Evolutionary conservation across 1,140 invertebrate species (phyloP), one percentile per base, ranked within the genome.

Genomic region (Ips typographus): DNA sequence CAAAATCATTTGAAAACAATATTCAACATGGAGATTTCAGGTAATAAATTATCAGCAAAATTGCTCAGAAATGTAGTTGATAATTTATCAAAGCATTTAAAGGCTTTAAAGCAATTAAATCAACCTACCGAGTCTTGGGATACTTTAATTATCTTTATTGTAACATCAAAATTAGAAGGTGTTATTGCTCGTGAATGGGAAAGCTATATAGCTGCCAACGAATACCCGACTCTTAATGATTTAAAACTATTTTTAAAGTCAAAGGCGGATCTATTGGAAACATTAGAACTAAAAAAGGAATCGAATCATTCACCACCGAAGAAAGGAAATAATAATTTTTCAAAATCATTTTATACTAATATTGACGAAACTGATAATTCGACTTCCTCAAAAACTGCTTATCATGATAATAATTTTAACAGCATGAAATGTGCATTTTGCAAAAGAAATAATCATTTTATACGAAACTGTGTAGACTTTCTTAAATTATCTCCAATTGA

Each of bases 1-100:
- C 39, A 70, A 39, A 70, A 70, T 43, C 68, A 72, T 47, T 43
- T 72, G 2, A 58, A 53, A 42, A 43, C 52, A 40, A 36, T 72
- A 8, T 70, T 72, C 51, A 43, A 44, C 39, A 51, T 60, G 7
- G 55, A 58, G 36, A 22, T 22, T 22, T 42, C 3, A 4, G 40
- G 52, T n/a, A 53, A 5, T 8, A 64, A 53, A 64, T 2, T 3
- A 37, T 64, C 47, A n/a, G 2, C 39, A 2, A 37, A 3, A 40
- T n/a, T 22, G 4, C 4, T 58, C 7, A 38, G 56, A 58, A 41
- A 7, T 58, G 37, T 58, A 58, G 6, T 58, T 7, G 36, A 64
- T 53, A 40, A 8, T 4, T 5, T 64, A 37, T 38, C 8, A 6
- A 64, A 64, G 52, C 4, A 64, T 53, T 53, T 64, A n/a, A 7